Conservation (phyloP, 2,888 invertebrate species). For the Alloscopus bannaensis region DNA sequence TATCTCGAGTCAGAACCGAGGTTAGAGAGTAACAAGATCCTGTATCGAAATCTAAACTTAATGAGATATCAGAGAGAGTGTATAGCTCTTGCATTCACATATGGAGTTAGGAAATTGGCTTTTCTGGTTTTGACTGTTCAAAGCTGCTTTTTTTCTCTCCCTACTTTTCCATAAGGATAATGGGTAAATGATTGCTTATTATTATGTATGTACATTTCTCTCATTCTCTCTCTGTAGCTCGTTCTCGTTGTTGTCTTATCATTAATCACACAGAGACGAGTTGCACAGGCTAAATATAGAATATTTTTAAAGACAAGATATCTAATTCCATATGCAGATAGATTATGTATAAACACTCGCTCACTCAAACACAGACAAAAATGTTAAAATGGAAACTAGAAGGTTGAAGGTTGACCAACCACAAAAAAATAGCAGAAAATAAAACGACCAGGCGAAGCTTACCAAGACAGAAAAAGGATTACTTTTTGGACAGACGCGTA, state of each 20-base stretch:
- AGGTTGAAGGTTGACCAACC: slow-evolving; percentile 63
- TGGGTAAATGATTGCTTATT: too few species aligned
- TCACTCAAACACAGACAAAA: not conserved
- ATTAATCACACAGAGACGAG: slow-evolving; percentile 43
- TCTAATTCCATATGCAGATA: not conserved
- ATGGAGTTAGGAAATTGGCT: too few species aligned
- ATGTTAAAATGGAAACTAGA: slow-evolving; percentile 13
- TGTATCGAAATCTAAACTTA: too few species aligned
- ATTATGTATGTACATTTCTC: not conserved
- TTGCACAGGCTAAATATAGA: slow-evolving; percentile 63
- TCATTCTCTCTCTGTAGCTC: not conserved
- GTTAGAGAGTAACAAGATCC: too few species aligned
- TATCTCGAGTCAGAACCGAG: too few species aligned
- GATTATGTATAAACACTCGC: not conserved
- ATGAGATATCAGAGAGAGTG: too few species aligned
- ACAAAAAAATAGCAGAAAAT: too few species aligned
- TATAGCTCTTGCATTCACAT: too few species aligned
- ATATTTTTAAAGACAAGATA: slow-evolving; percentile 35
- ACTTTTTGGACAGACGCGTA: too few species aligned
- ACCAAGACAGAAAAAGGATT: not conserved
- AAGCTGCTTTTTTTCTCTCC: slow-evolving; percentile 13
- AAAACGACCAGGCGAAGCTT: too few species aligned
- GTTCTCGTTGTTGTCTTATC: slow-evolving; percentile 54
- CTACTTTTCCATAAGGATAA: not conserved
- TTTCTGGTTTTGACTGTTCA: slow-evolving; percentile 14